These are phyloP conservation scores for Cetonia aurata DNA, from an alignment of 2,888 invertebrate species.

Conservation along the genomic window DNA sequence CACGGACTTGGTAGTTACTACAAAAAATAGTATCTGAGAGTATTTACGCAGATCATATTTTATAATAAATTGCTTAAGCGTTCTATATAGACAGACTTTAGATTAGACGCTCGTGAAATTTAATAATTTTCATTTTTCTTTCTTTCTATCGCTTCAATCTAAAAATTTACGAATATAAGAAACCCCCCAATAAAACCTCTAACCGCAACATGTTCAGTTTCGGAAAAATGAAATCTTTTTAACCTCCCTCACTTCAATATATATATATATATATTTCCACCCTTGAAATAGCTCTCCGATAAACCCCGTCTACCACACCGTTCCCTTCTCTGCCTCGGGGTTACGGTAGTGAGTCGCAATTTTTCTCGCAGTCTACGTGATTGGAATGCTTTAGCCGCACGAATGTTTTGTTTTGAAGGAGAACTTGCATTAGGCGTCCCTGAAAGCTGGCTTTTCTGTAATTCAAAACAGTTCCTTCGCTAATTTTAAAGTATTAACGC, in stretches of 20 bases:
- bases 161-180: conserved; percentile 31
- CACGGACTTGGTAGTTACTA: no score
- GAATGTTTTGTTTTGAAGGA: conserved; percentile 64
- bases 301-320: conserved; percentile 56
- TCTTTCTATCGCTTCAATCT: not conserved
- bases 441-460: conserved; percentile 32
- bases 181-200: conserved; percentile 45
- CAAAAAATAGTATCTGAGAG: no score
- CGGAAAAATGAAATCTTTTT: conserved; percentile 66
- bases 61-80: no score
- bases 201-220: conserved; percentile 65
- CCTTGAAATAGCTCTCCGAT: conserved; percentile 65
- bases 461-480: conserved; percentile 23
- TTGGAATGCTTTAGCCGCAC: conserved; percentile 61
- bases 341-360: conserved; percentile 66
- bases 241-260: conserved; percentile 59
- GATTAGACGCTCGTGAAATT: not conserved
- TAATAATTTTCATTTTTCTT: conserved; percentile 4
- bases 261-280: conserved; percentile 62
- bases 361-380: conserved; percentile 68
- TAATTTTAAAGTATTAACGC: conserved; percentile 32
- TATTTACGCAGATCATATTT: no score
- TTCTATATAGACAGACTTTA: no score
- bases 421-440: conserved; percentile 53
- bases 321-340: conserved; percentile 57